phyloP scores from a whole-genome alignment of 2,113 vertebrate genomes.

The Dinomys branickii region DNA sequence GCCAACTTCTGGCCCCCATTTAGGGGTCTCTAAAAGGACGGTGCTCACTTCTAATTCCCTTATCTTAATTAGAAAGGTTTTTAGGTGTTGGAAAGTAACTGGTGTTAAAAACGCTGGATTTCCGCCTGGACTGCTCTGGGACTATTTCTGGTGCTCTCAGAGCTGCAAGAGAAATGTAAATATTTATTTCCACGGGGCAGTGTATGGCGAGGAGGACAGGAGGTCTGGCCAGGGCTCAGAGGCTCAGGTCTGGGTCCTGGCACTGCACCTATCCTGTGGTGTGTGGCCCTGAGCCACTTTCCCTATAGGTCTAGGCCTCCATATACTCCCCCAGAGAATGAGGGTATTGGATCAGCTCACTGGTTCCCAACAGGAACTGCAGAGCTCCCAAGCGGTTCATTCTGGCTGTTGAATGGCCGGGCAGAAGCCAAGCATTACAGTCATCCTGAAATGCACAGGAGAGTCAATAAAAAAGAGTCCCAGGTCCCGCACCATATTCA shows the following conservation, averaged over 20 bases:
- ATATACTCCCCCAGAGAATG: background rate
- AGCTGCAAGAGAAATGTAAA: slow-evolving; percentile 16
- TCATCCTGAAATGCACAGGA: background rate
- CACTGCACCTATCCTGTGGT: background rate
- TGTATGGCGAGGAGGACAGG: background rate
- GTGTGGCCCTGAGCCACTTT: background rate
- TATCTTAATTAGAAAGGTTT: background rate
- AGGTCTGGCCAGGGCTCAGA: background rate
- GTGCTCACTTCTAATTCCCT: slow-evolving; percentile 13
- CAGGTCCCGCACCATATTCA: background rate
- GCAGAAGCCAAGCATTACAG: background rate
- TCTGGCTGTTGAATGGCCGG: background rate
- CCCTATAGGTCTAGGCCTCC: background rate
- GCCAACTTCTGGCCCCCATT: background rate
- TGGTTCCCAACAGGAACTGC: background rate
- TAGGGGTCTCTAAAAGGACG: background rate
- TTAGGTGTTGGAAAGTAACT: slow-evolving; percentile 3
- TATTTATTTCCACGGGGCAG: background rate
- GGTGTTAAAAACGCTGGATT: background rate
- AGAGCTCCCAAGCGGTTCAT: background rate
- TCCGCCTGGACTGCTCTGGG: background rate
- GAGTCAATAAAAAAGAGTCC: background rate
- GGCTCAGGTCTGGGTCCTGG: background rate
- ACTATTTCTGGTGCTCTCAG: background rate
- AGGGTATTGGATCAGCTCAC: background rate